A percentile compares a stretch with the other conserved stretches of the same genome.
Conservation (phyloP, 2,797 vertebrate genomes). For the Prunella strophiata region DNA sequence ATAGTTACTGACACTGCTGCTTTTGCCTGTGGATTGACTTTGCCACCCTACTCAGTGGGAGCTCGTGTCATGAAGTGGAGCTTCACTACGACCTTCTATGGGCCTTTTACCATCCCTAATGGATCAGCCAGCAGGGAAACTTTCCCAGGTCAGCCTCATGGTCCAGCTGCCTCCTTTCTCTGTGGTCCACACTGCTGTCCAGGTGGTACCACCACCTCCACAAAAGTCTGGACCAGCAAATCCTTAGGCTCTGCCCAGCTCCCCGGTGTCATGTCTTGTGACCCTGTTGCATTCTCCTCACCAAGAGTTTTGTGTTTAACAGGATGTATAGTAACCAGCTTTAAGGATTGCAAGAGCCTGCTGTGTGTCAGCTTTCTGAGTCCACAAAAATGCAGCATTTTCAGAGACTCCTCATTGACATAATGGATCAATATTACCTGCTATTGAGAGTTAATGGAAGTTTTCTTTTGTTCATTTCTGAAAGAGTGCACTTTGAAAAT, state of each 20-base stretch:
- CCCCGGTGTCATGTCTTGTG: not conserved
- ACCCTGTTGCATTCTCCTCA: not conserved
- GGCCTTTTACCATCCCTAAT: not conserved
- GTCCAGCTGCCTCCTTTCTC: not conserved
- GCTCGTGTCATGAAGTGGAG: not conserved
- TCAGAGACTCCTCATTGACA: not conserved
- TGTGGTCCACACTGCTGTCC: not conserved
- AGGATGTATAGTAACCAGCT: not conserved
- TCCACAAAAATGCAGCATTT: not conserved
- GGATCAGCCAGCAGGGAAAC: not conserved
- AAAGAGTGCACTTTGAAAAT: not conserved
- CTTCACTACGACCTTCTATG: not conserved
- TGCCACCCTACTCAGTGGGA: not conserved
- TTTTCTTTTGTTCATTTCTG: not conserved
- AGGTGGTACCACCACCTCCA: not conserved
- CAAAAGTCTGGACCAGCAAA: not conserved
- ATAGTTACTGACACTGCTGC: not conserved
- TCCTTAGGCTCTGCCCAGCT: not conserved
- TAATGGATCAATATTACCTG: not conserved
- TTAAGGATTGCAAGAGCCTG: not conserved
- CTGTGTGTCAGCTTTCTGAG: not conserved
- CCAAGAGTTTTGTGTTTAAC: not conserved
- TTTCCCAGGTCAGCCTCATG: not conserved
- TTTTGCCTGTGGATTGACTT: not conserved
- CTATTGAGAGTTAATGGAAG: not conserved